Conservation (phyloP, 2,113 vertebrate species). For the Hippocampus comes region DNA sequence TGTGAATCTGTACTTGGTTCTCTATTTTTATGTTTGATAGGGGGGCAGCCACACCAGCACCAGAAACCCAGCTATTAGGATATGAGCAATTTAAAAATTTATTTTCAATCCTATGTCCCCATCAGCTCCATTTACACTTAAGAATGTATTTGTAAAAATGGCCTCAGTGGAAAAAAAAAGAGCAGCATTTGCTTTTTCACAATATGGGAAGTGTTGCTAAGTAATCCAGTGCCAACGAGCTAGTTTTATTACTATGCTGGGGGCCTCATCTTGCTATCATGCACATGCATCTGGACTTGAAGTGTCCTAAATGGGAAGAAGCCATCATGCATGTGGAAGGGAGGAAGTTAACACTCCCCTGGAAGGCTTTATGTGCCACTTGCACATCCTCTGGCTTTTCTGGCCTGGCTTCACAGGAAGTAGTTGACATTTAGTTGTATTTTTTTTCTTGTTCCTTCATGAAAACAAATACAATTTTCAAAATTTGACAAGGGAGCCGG, state of each 20-base stretch:
- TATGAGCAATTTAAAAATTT: no score
- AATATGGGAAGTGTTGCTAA: no score
- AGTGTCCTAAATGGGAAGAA: conserved; percentile 66
- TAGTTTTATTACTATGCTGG: conserved; percentile 27
- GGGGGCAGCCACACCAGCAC: no score
- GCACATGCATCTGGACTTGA: conserved; percentile 83
- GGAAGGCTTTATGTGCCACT: conserved; percentile 54
- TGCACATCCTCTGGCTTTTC: conserved; percentile 62
- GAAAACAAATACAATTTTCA: no score
- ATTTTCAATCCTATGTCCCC: no score
- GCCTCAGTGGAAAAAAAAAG: no score
- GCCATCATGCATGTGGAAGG: conserved; percentile 43
- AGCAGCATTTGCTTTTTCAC: neutral
- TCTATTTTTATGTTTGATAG: no score
- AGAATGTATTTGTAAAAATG: neutral
- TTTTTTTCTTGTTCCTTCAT: neutral
- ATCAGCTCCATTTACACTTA: neutral
- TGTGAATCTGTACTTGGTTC: no score
- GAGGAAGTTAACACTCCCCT: conserved; percentile 73
- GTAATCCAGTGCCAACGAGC: neutral
- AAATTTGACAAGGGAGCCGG: no score
- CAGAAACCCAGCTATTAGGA: no score
- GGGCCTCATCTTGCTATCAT: conserved; percentile 74
- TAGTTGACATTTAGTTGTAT: conserved; percentile 41
- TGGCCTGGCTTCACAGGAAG: conserved; percentile 61